Percentiles rank a stretch among this genome's conserved stretches.
Conservation (phyloP, 2,113 vertebrate genomes). For the Alosa alosa region DNA sequence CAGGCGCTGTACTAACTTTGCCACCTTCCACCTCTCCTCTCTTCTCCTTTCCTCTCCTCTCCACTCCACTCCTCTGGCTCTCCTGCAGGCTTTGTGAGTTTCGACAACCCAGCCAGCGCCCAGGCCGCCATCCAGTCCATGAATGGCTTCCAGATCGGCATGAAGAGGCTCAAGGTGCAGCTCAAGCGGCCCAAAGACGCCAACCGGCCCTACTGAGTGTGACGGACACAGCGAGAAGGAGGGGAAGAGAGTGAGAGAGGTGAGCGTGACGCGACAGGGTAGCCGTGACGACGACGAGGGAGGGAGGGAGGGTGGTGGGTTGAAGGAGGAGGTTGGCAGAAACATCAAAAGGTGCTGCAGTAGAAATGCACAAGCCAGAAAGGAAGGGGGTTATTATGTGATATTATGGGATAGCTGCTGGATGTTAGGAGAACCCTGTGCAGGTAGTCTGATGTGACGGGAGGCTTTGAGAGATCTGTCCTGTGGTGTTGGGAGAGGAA, state of each 20-base stretch:
- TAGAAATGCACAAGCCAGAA: neutral
- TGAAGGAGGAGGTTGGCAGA: neutral
- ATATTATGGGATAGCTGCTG: neutral
- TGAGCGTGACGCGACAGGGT: neutral
- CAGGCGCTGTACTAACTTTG: neutral
- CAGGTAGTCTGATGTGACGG: neutral
- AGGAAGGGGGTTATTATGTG: neutral
- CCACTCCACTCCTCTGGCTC: neutral
- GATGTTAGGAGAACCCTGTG: neutral
- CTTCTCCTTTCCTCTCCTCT: neutral
- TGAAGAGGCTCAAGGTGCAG: conserved; percentile 96
- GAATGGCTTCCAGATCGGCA: conserved; percentile 97
- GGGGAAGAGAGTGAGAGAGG: conserved; percentile 29
- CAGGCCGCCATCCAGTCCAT: conserved; percentile 95
- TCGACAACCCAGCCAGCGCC: conserved; percentile 92
- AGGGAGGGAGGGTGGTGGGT: neutral
- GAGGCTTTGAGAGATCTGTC: neutral
- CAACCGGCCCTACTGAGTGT: conserved; percentile 85
- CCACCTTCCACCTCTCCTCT: neutral
- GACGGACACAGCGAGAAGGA: neutral
- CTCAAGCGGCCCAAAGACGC: conserved; percentile 93
- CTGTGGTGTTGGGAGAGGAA: neutral
- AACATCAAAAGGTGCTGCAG: conserved; percentile 1
- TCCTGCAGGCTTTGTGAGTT: conserved; percentile 86
- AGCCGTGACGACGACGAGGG: conserved; percentile 7